Evolutionary conservation across 2,797 vertebrate genomes (phyloP), one percentile per base, ranked within the genome.

Genomic region (Gallinago nigripennis): DNA sequence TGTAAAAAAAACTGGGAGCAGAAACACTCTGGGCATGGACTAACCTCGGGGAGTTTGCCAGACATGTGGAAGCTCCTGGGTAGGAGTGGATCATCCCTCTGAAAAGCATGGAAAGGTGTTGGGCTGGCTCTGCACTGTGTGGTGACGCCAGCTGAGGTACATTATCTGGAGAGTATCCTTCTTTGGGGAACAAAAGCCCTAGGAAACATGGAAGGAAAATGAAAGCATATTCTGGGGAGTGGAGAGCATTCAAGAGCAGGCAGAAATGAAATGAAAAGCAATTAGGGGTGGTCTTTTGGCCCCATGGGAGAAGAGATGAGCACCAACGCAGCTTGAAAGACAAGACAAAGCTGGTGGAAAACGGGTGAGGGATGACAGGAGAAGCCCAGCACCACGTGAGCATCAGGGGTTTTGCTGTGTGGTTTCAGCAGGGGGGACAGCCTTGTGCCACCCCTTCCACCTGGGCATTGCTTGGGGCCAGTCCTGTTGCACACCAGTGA

Each of bases 321-420:
- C 37, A 53, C 25, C 16, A 2, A 21, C 15, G 37, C 17, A 12
- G 31, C 31, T 50, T 53, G 76, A 64, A 72, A 48, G 60, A 16
- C 18, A 45, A 35, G 58, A 18, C 16, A 63, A 68, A 39, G n/a
- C 16, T 33, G 56, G 8, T 65, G 43, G 43, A 24, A 64, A 41
- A 39, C 0, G 1, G 17, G 16, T 0, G 3, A 57, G 41, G 46
- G 25, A 10, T 50, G n/a, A 31, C 63, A 56, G 43, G 19, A 89
- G 46, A 46, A 63, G 37, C 43, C 11, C 0, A 1, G 19, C 24
- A 16, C 17, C 0, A 0, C 1, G 0, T 31, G n/a, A 27, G 51
- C 31, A 16, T 43, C 1, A 1, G 9, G 19, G 35, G 13, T 8
- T 37, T 78, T 37, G 19, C 51, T 58, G 41, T 25, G 35, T 1